Evolutionary conservation across 2,113 vertebrate species (phyloP).

Genomic region (Macaca fascicularis): DNA sequence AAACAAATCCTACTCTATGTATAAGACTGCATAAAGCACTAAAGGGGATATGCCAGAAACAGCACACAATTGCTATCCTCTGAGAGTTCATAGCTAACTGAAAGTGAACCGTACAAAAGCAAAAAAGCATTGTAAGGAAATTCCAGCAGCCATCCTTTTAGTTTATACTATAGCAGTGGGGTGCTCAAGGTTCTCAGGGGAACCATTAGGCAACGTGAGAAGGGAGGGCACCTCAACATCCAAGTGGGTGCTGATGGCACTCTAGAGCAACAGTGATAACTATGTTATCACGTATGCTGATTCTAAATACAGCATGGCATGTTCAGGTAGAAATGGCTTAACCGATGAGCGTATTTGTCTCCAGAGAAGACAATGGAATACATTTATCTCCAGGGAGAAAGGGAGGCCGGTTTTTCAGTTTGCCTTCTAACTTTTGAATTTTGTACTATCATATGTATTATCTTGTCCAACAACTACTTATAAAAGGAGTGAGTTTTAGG

Average conservation of each 20-base stretch:
- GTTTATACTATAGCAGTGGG: not conserved
- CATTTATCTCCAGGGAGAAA: conserved; percentile 10
- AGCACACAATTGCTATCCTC: not conserved
- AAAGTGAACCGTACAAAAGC: not conserved
- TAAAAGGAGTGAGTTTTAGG: conserved; percentile 1
- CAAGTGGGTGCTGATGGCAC: not conserved
- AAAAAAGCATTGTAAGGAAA: not conserved
- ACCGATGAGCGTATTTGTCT: not conserved
- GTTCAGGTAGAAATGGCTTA: not conserved
- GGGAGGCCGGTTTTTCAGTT: not conserved
- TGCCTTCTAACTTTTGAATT: conserved; percentile 20
- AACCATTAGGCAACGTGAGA: not conserved
- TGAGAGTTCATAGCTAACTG: not conserved
- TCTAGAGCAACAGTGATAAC: not conserved
- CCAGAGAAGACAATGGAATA: conserved; percentile 2
- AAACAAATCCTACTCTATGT: not conserved
- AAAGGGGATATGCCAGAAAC: not conserved
- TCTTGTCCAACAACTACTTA: not conserved
- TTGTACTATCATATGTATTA: not conserved
- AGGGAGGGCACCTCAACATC: not conserved
- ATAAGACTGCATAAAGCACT: not conserved
- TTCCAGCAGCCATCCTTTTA: not conserved
- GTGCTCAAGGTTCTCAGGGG: not conserved
- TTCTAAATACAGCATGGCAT: not conserved
- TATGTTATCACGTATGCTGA: not conserved